Evolutionary conservation across 2,888 invertebrate genomes (phyloP), one percentile per base, ranked within the genome.

Genomic region (Drosophila infuscata): DNA sequence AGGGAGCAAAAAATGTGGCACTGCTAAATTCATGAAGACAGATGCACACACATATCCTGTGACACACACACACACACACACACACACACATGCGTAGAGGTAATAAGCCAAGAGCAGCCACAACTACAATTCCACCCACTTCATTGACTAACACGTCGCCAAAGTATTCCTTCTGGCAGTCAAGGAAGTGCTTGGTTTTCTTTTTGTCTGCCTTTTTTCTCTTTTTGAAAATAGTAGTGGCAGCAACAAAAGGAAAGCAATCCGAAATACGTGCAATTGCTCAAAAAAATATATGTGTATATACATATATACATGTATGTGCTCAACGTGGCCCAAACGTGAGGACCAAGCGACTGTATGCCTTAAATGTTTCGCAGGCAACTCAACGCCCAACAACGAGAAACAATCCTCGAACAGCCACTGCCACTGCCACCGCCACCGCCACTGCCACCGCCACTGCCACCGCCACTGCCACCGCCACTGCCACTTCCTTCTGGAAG

Each of bases 221-320:
- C 38, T 41, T 43, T 5, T 11, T 5, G 66, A 73, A 68, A 70
- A 77, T 74, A 70, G 77, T 68, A 61, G 32, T 71, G 65, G 57
- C 61, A 86, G 70, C 77, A 73, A 60, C 46, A 63, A 69, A 35
- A 43, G 48, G 70, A 70, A 74, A 74, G 70, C 63, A 86, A 85
- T 82, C 74, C 75, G 61, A 79, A 81, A 77, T 83, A 88, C 83
- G 88, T 90, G 90, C 81, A 84, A 82, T 89, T 76, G 81, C 74
- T 81, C 77, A 79, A 84, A 84, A 85, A 79, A 74, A n/a, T 25
- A 43, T 43, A 15, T 20, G 3, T 46, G 5, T 35, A 84, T 82
- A 82, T 43, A 11, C n/a, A 2, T 9, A 5, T n/a, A 9, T 38
- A 3, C 4, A 11, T n/a, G 6, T 11, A 20, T 46, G 15, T 77